Base-by-base conservation (phyloP, 1,140 invertebrate genomes). In the Cotesia typhae region DNA sequence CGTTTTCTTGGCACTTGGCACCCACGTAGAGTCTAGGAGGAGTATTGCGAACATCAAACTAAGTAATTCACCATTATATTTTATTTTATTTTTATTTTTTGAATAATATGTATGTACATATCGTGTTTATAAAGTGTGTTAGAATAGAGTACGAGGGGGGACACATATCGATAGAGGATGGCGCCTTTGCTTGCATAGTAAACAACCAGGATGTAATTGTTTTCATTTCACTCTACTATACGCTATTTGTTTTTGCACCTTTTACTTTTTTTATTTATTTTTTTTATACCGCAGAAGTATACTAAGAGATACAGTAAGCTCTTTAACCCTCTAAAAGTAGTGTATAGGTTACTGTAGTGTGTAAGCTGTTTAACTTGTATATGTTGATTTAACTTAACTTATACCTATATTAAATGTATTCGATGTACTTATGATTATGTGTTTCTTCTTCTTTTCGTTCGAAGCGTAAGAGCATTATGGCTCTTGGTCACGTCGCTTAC, bases 181-280 rank as follows among this genome's bases (percentile, higher is more conserved):
- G 67, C 67, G 73, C 68, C 38, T 73, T 72, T 67, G 63, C 61
- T 73, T 76, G 73, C 52, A 74, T 76, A 69, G 61, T 68, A 76
- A 77, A 66, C 73, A 67, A 76, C 67, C 75, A 76, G 73, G 68
- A 71, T 74, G 68, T 78, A 65, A 75, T 75, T 72, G 69, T 75
- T 77, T 76, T 28, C 55, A 65, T 65, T 47, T 38, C 20, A 70
- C 61, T 47, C 6, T 47, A 47, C 53, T 47, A 38, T 67, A 55
- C 14, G 47, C 60, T 67, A 38, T 36, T 59, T 55, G 60, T 41
- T 36, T 35, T 38, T 52, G 5, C 37, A 57, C 55, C 14, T 55
- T 35, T 55, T 37, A 12, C 14, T 57, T 38, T 17, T 51, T 53
- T 2, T 47, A 9, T 0, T 47, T 47, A 47, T 47, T 47, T 9